Evolutionary conservation across 2,888 invertebrate species (phyloP), one percentile per base, ranked within the genome.

Genomic region (Helleia helle): DNA sequence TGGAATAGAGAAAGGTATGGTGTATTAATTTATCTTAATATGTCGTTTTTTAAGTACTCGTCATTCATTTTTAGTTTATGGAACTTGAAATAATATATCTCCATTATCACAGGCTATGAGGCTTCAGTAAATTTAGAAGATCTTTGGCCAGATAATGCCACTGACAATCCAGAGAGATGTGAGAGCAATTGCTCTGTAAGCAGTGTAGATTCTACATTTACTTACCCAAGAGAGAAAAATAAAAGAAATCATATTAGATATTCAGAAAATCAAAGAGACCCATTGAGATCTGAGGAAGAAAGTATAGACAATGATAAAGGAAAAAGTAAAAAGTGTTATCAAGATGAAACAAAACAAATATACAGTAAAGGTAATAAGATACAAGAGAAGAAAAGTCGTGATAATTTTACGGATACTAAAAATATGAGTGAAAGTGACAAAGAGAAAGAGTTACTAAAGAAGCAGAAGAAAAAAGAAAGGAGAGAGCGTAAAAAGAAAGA

Each of bases 1-100:
- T 44, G 89, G 89, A 0, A 90, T 89, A 44, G 90, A 90, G 57
- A 89, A 89, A 62, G 90, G 89, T 56, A 50, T 40, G 46, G 27
- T 6, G 3, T 13, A 12, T 11, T 26, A 25, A 36, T 11, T 39
- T 12, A 15, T 22, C 8, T 22, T 8, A 2, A n/a, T n/a, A n/a
- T n/a, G n/a, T n/a, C n/a, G n/a, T n/a, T n/a, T n/a, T n/a, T n/a
- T n/a, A n/a, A n/a, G n/a, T n/a, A n/a, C n/a, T n/a, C n/a, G n/a
- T n/a, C n/a, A n/a, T n/a, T n/a, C n/a, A n/a, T n/a, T n/a, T n/a
- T n/a, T n/a, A n/a, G n/a, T n/a, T n/a, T n/a, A n/a, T n/a, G n/a
- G n/a, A n/a, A n/a, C n/a, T n/a, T n/a, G n/a, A n/a, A n/a, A n/a
- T n/a, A n/a, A n/a, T n/a, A n/a, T n/a, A n/a, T n/a, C n/a, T n/a